phyloP scores from a whole-genome alignment of 2,888 invertebrate genomes.

The Tillus elongatus region DNA sequence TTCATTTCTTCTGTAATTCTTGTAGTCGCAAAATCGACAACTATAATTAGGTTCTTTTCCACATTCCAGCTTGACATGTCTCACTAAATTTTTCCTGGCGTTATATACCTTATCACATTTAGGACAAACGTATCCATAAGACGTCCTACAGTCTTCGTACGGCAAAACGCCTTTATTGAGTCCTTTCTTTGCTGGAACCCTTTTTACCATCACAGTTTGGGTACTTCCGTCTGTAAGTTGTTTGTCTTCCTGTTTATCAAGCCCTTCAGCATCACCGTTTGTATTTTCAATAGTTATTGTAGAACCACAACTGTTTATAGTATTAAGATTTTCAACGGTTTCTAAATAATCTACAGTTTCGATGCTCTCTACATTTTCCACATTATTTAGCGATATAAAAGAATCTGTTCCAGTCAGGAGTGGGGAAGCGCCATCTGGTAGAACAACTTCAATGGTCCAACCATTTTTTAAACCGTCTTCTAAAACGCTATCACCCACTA shows the following conservation, averaged over 20 bases:
- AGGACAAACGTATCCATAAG: constrained; percentile 51
- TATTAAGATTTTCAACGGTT: no score
- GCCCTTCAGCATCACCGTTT: no score
- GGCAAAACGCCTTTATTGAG: constrained; percentile 32
- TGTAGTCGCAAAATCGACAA: constrained; percentile 65
- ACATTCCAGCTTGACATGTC: constrained; percentile 65
- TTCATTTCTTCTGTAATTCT: constrained; percentile 67
- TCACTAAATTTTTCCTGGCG: constrained; percentile 64
- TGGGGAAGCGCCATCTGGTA: constrained; percentile 21
- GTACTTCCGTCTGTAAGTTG: no score
- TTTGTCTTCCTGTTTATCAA: no score
- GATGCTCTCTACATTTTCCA: constrained; percentile 3
- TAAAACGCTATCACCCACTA: constrained; percentile 5
- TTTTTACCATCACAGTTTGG: no score
- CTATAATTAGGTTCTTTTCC: constrained; percentile 65
- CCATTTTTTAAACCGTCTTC: constrained; percentile 23
- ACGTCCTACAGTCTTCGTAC: constrained; percentile 45
- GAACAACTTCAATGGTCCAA: constrained; percentile 35
- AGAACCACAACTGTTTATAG: no score
- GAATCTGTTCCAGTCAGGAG: neutral
- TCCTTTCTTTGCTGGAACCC: no score
- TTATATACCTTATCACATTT: constrained; percentile 66
- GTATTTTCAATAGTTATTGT: no score
- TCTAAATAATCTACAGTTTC: neutral
- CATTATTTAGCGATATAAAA: neutral